Evolutionary conservation across 2,888 invertebrate species (phyloP).

Genomic region (Trachelus tabidus): DNA sequence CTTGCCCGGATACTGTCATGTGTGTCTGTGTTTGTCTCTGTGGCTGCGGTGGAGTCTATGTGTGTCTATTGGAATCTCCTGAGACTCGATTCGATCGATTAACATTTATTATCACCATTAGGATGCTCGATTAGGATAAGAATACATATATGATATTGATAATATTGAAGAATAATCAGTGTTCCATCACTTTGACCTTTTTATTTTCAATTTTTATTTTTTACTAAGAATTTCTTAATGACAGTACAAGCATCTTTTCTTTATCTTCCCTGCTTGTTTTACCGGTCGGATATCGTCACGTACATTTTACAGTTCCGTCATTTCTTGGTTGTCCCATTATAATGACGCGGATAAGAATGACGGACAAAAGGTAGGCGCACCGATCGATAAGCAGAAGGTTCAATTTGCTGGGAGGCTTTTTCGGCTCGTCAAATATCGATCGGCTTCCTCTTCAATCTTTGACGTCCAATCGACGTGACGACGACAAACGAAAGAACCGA

Average conservation of each 20-base stretch:
- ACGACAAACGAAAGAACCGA: neutral
- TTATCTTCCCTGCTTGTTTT: neutral
- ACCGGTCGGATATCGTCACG: neutral
- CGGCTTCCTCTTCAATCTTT: neutral
- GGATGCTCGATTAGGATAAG: neutral
- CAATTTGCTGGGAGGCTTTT: neutral
- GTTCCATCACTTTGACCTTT: neutral
- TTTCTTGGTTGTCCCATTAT: neutral
- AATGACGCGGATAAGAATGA: neutral
- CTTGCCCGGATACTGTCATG: no score
- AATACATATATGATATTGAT: neutral
- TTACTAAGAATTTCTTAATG: neutral
- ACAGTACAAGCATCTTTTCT: neutral
- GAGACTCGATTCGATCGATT: neutral
- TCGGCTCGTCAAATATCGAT: neutral
- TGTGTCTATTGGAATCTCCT: neutral
- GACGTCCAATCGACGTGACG: neutral
- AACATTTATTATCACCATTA: neutral
- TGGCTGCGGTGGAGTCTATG: no score
- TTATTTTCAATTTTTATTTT: neutral
- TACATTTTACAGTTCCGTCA: neutral
- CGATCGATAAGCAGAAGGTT: neutral
- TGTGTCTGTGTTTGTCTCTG: no score
- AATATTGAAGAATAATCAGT: neutral
- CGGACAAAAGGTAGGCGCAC: neutral